Base-by-base conservation (phyloP, 2,113 vertebrate genomes). In the Parotia lawesii region DNA sequence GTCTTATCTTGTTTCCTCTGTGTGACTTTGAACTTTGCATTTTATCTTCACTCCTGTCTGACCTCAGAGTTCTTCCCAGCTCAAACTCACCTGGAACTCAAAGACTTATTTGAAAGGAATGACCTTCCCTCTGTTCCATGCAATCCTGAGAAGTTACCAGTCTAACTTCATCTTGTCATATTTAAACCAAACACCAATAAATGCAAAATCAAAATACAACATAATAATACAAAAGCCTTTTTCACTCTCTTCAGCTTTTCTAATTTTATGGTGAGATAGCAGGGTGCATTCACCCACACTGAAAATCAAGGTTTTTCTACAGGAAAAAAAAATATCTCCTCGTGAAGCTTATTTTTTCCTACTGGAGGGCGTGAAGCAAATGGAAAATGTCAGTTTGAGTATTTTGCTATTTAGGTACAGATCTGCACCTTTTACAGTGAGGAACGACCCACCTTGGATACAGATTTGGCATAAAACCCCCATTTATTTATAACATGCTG, bases 241-340 rank as follows among this genome's bases (percentile, higher is more conserved):
- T 66, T 42, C 35, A 44, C 31, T 71, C 76, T 81, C 57, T 62
- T 33, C 33, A 47, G 25, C 5, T 92, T 73, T 91, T 83, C 80
- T 94, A 62, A 81, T 62, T 73, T 92, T 83, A 71, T 51, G 37
- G 15, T 51, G 62, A 71, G 38, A 78, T 66, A 71, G 47, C 72
- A 88, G 67, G 50, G 67, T 83, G 64, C 70, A 66, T 44, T 91
- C 93, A 95, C 74, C 82, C 93, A 96, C 77, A 81, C 53, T 78
- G 60, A 85, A 81, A 65, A 91, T 21, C 60, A 73, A 89, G 33
- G 31, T 53, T 67, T 89, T 75, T 66, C 50, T 53, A 62, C 31
- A 66, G 61, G 60, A 67, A 83, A 73, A 31, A 38, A 69, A 62
- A 81, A n/a, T 13, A 89, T 35, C 72, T 94, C 76, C 60, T 73